These are phyloP conservation scores for Oryzias javanicus DNA, from an alignment of 2,113 vertebrate species.

Conservation along the genomic window DNA sequence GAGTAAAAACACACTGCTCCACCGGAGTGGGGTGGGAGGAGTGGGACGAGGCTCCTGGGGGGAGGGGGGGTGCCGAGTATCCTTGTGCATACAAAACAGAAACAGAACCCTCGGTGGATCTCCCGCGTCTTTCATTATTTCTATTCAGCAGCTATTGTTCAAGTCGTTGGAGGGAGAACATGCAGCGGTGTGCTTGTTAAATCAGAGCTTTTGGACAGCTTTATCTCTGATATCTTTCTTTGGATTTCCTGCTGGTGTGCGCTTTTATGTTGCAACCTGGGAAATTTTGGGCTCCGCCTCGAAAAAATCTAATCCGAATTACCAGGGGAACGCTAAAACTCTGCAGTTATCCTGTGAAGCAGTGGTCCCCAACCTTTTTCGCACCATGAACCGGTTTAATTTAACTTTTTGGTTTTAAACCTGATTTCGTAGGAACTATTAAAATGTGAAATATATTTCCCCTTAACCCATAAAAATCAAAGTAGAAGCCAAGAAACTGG, in stretches of 20 bases:
- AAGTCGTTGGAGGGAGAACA: constrained; percentile 13
- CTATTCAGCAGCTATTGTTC: constrained; percentile 20
- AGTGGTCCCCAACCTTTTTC: too few relatives aligned
- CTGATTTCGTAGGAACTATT: too few relatives aligned
- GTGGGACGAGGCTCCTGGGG: not conserved
- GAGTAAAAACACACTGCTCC: constrained; percentile 52
- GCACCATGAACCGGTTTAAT: too few relatives aligned
- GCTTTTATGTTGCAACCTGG: constrained; percentile 31
- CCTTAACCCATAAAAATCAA: too few relatives aligned
- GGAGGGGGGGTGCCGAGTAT: constrained; percentile 6
- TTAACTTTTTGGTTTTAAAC: too few relatives aligned
- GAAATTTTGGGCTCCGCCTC: constrained; percentile 21
- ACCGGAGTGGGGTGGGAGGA: not conserved
- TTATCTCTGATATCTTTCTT: constrained; percentile 38
- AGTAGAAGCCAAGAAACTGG: too few relatives aligned
- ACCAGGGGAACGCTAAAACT: constrained; percentile 7
- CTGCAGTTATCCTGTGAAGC: constrained; percentile 18
- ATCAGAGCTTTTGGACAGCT: constrained; percentile 25
- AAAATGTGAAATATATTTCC: too few relatives aligned
- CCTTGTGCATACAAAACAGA: constrained; percentile 24
- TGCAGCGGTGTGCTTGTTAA: constrained; percentile 32
- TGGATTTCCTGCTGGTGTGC: constrained; percentile 40
- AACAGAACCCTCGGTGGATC: constrained; percentile 26
- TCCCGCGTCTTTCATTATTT: constrained; percentile 25
- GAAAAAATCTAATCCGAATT: constrained; percentile 18